phyloP scores from a whole-genome alignment of 2,888 invertebrate species.

The Nomada ruficornis region DNA sequence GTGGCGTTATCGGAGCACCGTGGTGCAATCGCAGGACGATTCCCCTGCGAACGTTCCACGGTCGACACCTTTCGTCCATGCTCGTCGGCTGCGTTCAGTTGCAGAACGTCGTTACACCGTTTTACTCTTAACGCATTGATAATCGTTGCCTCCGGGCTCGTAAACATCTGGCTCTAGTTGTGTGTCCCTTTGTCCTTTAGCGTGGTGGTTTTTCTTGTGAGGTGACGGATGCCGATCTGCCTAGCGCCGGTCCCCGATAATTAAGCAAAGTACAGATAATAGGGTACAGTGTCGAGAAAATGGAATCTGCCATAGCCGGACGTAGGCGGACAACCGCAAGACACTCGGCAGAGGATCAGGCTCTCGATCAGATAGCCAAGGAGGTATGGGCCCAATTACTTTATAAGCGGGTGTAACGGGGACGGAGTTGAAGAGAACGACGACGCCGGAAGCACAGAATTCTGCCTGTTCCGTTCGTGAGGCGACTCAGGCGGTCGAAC shows the following conservation, averaged over 20 bases:
- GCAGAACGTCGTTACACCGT: slow-evolving; percentile 10
- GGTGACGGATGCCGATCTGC: slow-evolving; percentile 52
- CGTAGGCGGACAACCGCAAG: slow-evolving; percentile 93
- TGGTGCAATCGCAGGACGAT: neutral
- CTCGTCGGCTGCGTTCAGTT: neutral
- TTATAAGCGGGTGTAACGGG: slow-evolving; percentile 27
- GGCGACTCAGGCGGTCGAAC: neutral
- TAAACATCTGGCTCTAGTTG: slow-evolving; percentile 42
- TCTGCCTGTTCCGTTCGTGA: neutral
- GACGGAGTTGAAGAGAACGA: neutral
- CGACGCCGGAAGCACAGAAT: neutral
- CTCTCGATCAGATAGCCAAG: slow-evolving; percentile 97
- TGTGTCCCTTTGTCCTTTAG: slow-evolving; percentile 63
- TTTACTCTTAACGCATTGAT: slow-evolving; percentile 4
- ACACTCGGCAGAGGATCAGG: slow-evolving; percentile 98
- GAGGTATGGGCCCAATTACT: slow-evolving; percentile 89
- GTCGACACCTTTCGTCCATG: slow-evolving; percentile 4
- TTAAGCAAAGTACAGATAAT: slow-evolving; percentile 38
- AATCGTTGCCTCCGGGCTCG: slow-evolving; percentile 45
- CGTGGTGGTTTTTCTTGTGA: slow-evolving; percentile 62
- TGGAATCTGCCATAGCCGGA: slow-evolving; percentile 85
- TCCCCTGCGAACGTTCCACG: neutral
- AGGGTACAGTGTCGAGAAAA: slow-evolving; percentile 57
- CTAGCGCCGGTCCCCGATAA: slow-evolving; percentile 42
- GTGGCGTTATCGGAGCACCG: neutral